Percentiles rank a stretch among this genome's conserved stretches.
phyloP scores from a whole-genome alignment of 2,797 vertebrate genomes.

The Gymnodraco acuticeps region DNA sequence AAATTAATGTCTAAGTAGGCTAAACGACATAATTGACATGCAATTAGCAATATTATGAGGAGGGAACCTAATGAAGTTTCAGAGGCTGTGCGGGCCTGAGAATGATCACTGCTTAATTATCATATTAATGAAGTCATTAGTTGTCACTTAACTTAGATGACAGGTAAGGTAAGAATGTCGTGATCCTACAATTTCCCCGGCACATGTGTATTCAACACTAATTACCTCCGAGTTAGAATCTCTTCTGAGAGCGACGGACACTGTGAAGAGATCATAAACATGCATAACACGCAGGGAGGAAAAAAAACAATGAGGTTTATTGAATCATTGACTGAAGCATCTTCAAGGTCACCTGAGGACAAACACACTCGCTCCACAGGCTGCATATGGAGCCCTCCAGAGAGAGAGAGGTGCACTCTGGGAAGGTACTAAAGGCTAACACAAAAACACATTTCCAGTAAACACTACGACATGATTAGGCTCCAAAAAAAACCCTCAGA shows the following conservation, averaged over 20 bases:
- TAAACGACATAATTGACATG: conserved; percentile 79
- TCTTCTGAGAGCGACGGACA: conserved; percentile 9
- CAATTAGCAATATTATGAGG: conserved; percentile 79
- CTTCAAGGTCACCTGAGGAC: conserved; percentile 70
- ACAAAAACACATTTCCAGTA: conserved; percentile 75
- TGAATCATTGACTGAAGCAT: conserved; percentile 62
- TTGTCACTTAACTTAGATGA: conserved; percentile 76
- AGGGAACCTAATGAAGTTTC: conserved; percentile 74
- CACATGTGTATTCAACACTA: conserved; percentile 68
- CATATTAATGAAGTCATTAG: conserved; percentile 84
- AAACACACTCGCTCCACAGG: conserved; percentile 32
- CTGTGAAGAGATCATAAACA: conserved; percentile 10
- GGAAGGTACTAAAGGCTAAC: conserved; percentile 47
- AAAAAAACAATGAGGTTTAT: conserved; percentile 69
- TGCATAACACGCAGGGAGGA: neutral
- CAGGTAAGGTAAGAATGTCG: conserved; percentile 79
- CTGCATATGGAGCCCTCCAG: conserved; percentile 40
- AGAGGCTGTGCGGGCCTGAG: conserved; percentile 59
- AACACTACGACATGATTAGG: conserved; percentile 73
- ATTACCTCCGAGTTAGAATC: conserved; percentile 57
- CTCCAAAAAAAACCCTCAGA: conserved; percentile 44
- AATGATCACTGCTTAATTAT: conserved; percentile 80
- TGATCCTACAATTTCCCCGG: conserved; percentile 64
- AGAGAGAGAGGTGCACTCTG: conserved; percentile 9
- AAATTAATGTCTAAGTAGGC: conserved; percentile 77